Percentiles rank a stretch among this genome's conserved stretches.
These are phyloP conservation scores for Brienomyrus brachyistius DNA, from an alignment of 2,113 vertebrate species.

Conservation along the genomic window DNA sequence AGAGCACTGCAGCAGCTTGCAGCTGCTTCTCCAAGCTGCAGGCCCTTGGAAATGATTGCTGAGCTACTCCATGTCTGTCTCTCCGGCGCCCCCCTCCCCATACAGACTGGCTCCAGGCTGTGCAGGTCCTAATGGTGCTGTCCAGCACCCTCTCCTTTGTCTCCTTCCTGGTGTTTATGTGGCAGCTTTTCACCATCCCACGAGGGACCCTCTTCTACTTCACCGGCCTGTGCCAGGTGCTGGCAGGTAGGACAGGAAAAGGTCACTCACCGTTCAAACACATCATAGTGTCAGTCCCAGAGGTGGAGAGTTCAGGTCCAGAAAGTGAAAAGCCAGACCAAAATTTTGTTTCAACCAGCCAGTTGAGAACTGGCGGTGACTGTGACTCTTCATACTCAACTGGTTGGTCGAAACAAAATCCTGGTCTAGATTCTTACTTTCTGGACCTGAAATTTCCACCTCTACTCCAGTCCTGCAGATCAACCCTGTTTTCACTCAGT, in stretches of 20 bases:
- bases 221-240: slow-evolving; percentile 73
- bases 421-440: too few species aligned
- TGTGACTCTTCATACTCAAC: too few species aligned
- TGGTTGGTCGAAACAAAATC: too few species aligned
- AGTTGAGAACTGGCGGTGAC: too few species aligned
- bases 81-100: not conserved
- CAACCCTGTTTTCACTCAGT: not conserved
- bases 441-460: too few species aligned
- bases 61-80: not conserved
- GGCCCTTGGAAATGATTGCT: not conserved
- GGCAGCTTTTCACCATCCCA: slow-evolving; percentile 69
- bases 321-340: too few species aligned
- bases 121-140: slow-evolving; percentile 80
- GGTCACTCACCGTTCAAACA: not conserved
- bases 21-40: not conserved
- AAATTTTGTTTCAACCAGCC: too few species aligned
- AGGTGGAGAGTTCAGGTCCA: too few species aligned
- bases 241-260: slow-evolving; percentile 59
- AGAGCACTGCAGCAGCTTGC: not conserved
- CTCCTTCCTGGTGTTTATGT: slow-evolving; percentile 77
- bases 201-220: slow-evolving; percentile 76
- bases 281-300: not conserved
- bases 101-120: slow-evolving; percentile 74
- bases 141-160: slow-evolving; percentile 74
- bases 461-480: not conserved